Base-by-base conservation (phyloP, 2,113 vertebrate species). In the Aegotheles bennettii region DNA sequence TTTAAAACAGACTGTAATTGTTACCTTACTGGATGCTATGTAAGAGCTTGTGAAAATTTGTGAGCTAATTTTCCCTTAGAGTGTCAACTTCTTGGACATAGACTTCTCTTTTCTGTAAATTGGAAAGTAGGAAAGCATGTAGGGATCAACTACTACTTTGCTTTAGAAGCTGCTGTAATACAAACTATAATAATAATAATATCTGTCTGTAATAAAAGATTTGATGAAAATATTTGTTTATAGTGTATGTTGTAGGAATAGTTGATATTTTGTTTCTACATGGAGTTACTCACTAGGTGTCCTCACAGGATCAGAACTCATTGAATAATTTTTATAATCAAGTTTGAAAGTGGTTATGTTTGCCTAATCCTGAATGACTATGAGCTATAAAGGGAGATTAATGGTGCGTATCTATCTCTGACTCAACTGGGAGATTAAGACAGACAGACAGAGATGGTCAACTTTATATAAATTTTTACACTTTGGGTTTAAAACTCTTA, bases 241-340 rank as follows among this genome's bases (percentile, higher is more conserved):
- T 57, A 8, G 0, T 38, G 4, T 21, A 8, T 25, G 5, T 36
- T 69, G 33, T 35, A 81, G 36, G n/a, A 93, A 40, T 17, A 9
- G 21, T 90, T 84, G 42, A 38, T 74, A 1, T n/a, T 78, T 92
- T 73, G 9, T 43, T 88, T 88, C 56, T 74, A 1, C 35, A 77
- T 29, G 36, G 40, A 68, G 75, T 56, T 94, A 81, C 76, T 94
- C 96, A 88, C 92, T 97, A 97, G 97, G 51, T 95, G 95, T 96
- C 96, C 95, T 94, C 96, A 63, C 40, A 96, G 95, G 89, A 96
- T 87, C 92, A 96, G 69, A 80, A 80, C 84, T 95, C 60, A 47
- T 17, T 10, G 19, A 65, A 14, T 25, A 33, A 48, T 73, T 93
- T 47, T 89, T 63, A 40, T 17, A 76, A 59, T 42, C 10, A 47